Evolutionary conservation across 1,140 invertebrate species (phyloP), one percentile per base, ranked within the genome.

Genomic region (Tetragonula clypearis): DNA sequence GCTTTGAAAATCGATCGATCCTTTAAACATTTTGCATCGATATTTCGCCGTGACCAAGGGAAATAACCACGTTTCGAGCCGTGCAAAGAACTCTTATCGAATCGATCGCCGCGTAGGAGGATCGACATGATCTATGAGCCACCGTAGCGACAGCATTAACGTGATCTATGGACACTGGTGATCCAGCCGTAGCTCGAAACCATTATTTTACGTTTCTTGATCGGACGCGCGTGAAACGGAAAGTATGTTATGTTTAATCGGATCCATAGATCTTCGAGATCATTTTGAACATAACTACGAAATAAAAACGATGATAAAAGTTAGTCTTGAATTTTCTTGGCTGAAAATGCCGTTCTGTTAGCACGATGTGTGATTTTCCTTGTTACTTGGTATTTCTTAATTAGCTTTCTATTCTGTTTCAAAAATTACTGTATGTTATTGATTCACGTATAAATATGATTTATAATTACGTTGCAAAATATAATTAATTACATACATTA

Each of bases 71-170:
- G 71, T 82, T 76, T 79, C 79, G 60, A 86, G 72, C 68, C 79
- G 41, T 49, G 6, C 41, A 49, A 8, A 49, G 41, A 49, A 49
- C 41, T 49, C 83, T 88, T 86, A 88, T 88, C 86, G 86, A 58
- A 35, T 23, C 49, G 69, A 88, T 87, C 87, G 75, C 78, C 55
- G 83, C 53, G 87, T 88, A 79, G 87, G 87, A 85, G 87, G 86
- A 88, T 87, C 86, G 56, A 55, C 87, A 85, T 88, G 86, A 88
- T 88, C 87, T 88, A 87, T 60, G 86, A 87, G 86, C 79, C 83
- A 85, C 80, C 79, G 86, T 82, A 88, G 83, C 87, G 87, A 87
- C 87, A 85, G 86, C 83, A 88, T 88, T 88, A 87, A 82, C 62
- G 86, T 87, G 86, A 88, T 87, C 79, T 87, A 87, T 86, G 87